Conservation (phyloP, 2,888 invertebrate genomes). For the Diplolepis rosae region DNA sequence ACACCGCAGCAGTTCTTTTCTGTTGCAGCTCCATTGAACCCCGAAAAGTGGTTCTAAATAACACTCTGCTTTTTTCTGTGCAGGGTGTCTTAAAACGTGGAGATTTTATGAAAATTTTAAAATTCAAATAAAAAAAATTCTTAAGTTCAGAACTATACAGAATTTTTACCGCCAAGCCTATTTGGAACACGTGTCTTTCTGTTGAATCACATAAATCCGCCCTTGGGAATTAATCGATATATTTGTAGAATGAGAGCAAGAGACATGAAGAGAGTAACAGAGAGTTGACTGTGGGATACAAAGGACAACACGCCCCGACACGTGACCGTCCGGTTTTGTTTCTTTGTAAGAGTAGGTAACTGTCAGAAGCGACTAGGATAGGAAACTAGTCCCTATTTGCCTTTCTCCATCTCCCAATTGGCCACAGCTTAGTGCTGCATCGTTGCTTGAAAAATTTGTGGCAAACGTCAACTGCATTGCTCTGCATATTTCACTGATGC, state of each 20-base stretch:
- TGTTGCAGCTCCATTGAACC: no score
- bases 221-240: constrained; percentile 38
- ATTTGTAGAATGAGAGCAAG: constrained; percentile 40
- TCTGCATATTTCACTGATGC: constrained; percentile 35
- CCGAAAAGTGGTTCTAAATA: no score
- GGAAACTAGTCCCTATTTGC: constrained; percentile 42
- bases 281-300: constrained; percentile 35
- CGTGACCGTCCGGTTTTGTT: constrained; percentile 44
- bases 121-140: no score
- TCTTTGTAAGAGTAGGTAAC: constrained; percentile 40
- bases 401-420: constrained; percentile 58
- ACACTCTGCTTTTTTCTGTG: no score
- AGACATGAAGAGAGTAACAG: constrained; percentile 38
- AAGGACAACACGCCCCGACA: constrained; percentile 57
- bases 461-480: constrained; percentile 66
- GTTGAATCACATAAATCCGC: constrained; percentile 58
- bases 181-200: constrained; percentile 68
- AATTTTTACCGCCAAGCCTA: constrained; percentile 66
- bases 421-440: constrained; percentile 68
- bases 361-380: constrained; percentile 44
- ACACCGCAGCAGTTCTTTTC: no score
- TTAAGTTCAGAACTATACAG: constrained; percentile 64
- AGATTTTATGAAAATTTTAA: no score
- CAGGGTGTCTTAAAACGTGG: no score
- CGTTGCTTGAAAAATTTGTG: constrained; percentile 63